These are phyloP conservation scores for Norana najaformis DNA, from an alignment of 2,888 invertebrate species.

Conservation along the genomic window DNA sequence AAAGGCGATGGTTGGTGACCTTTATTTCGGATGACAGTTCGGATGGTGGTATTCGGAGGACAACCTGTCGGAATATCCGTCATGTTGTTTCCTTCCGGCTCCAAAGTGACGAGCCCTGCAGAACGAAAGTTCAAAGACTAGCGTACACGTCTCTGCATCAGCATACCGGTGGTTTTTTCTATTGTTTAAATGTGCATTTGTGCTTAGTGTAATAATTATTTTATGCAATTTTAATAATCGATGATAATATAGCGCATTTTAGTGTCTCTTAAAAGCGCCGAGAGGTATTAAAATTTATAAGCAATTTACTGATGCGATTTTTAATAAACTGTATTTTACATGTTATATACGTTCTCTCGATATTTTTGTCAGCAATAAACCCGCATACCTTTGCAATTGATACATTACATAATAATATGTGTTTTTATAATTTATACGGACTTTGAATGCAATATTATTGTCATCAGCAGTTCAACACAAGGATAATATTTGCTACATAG, in stretches of 20 bases:
- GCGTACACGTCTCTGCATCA: neutral
- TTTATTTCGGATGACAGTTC: neutral
- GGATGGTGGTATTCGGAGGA: neutral
- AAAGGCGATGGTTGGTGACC: neutral
- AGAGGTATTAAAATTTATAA: neutral
- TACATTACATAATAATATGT: neutral
- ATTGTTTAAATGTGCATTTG: neutral
- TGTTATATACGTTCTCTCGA: neutral
- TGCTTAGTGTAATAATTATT: too few relatives aligned
- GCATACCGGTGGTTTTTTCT: neutral
- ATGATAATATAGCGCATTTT: too few relatives aligned
- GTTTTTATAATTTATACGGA: neutral
- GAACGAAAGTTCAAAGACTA: neutral
- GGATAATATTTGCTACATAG: neutral
- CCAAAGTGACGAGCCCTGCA: neutral
- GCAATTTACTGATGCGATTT: neutral
- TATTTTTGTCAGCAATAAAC: neutral
- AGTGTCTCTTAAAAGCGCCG: neutral
- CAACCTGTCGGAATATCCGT: neutral
- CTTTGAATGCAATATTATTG: neutral
- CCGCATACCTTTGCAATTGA: neutral
- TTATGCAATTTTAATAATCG: too few relatives aligned
- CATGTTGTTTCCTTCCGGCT: neutral
- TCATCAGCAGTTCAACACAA: neutral
- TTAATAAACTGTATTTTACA: too few relatives aligned